Base-by-base conservation (phyloP, 1,140 invertebrate genomes). In the Andricus grossulariae region DNA sequence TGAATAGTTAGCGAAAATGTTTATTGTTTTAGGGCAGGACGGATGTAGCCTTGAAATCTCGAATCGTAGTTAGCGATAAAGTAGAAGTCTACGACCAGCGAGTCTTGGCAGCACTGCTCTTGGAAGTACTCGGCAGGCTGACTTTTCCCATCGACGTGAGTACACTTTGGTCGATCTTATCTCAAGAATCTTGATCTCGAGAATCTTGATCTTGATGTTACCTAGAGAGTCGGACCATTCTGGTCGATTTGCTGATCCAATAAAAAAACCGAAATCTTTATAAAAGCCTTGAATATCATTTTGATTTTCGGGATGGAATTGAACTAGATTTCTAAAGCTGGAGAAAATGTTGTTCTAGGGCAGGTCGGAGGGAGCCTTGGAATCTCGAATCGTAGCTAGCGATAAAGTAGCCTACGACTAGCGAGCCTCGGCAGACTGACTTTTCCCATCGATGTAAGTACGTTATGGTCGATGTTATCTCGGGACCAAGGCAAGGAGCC, bases 381-480 rank as follows among this genome's bases (percentile, higher is more conserved):
- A 66, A 66, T 66, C 60, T 66, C 39, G 60, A 66, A 66, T 39
- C n/a, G 60, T 45, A 66, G 60, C 60, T 66, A 66, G 60, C 60
- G 60, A 66, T 66, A 66, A 66, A 66, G 25, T 66, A 66, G 60
- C 25, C 25, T 32, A 16, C 12, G 25, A 66, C 60, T 39, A 66
- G 60, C 60, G 60, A 66, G 60, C 45, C 32, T 66, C 60, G 16
- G 25, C 60, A 66, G 60, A 45, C 8, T 21, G 32, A 66, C 60
- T 66, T 45, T 66, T 66, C 60, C 60, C 60, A 66, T 66, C 60
- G 60, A 66, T 66, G 60, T 32, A 32, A 32, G 25, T 66, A 66
- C 60, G 60, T 66, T 66, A 66, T 66, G 60, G 60, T 15, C 60
- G 60, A 66, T 66, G 60, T 66, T 66, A 66, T 66, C 60, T 66